Evolutionary conservation across 2,888 invertebrate genomes (phyloP).

Genomic region (Sepioteuthis lessoniana): DNA sequence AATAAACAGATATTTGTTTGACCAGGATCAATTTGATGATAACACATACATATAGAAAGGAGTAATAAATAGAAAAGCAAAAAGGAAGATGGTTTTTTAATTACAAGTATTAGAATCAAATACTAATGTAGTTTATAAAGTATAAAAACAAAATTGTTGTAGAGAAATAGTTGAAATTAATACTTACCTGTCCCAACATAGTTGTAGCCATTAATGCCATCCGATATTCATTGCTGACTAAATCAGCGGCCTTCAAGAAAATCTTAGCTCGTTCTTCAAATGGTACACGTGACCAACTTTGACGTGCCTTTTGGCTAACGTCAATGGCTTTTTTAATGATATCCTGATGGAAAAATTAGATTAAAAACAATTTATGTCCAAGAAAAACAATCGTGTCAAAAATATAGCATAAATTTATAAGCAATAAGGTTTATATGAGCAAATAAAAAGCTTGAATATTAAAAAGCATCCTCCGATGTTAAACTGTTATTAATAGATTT

Average conservation of each 20-base stretch:
- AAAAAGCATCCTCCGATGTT: no score
- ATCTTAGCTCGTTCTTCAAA: constrained; percentile 87
- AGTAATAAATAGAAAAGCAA: not conserved
- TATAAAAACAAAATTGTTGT: not conserved
- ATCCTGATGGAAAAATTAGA: constrained; percentile 77
- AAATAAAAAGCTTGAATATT: no score
- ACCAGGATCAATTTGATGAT: no score
- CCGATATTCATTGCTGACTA: constrained; percentile 91
- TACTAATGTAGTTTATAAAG: not conserved
- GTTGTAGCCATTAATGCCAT: constrained; percentile 94
- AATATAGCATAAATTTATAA: no score
- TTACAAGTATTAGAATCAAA: not conserved
- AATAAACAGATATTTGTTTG: no score
- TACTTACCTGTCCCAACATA: constrained; percentile 89
- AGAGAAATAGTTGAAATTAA: not conserved
- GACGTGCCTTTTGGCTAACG: constrained; percentile 85
- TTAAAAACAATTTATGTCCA: not conserved
- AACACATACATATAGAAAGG: not conserved
- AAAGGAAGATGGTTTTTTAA: not conserved
- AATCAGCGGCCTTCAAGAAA: constrained; percentile 84
- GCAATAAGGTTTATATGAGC: no score
- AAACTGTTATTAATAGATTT: no score
- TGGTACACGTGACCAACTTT: constrained; percentile 90
- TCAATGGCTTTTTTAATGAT: constrained; percentile 89
- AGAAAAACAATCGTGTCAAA: not conserved